Conservation (phyloP, 1,140 invertebrate genomes). For the Chrysomallon squamiferum region DNA sequence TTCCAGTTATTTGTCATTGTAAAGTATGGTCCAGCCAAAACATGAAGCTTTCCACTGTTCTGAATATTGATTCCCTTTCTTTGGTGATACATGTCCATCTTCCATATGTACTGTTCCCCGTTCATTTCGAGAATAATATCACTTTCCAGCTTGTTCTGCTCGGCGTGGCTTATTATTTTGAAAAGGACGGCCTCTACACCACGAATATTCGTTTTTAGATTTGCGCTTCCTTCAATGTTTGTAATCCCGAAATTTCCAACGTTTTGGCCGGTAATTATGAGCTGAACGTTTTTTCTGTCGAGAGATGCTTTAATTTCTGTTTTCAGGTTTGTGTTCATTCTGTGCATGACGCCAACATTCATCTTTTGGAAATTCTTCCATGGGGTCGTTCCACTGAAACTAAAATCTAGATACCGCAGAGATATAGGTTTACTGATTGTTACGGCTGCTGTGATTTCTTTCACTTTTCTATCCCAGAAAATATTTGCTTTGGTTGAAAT, state of each 20-base stretch:
- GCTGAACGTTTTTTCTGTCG: neutral
- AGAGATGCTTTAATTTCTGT: neutral
- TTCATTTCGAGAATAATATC: neutral
- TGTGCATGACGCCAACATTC: slow-evolving; percentile 2
- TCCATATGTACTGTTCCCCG: slow-evolving; percentile 1
- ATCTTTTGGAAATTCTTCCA: neutral
- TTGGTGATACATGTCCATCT: slow-evolving; percentile 21
- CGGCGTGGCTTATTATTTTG: neutral
- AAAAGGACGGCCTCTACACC: neutral
- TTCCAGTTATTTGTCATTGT: slow-evolving; percentile 18
- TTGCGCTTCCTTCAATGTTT: neutral
- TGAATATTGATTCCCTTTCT: slow-evolving; percentile 22
- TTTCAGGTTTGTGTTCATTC: neutral
- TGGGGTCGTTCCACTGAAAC: slow-evolving; percentile 5
- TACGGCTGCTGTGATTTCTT: slow-evolving; percentile 9
- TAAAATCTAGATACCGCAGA: slow-evolving; percentile 4
- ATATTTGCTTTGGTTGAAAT: slow-evolving; percentile 6
- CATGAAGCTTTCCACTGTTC: slow-evolving; percentile 8
- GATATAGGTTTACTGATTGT: slow-evolving; percentile 16
- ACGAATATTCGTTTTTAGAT: neutral
- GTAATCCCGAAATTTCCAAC: neutral
- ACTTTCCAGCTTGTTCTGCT: neutral
- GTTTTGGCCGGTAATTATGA: neutral
- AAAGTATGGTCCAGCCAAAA: slow-evolving; percentile 1
- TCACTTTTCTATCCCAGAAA: neutral